Evolutionary conservation across 2,888 invertebrate species (phyloP).

Genomic region (Electrophaes corylata): DNA sequence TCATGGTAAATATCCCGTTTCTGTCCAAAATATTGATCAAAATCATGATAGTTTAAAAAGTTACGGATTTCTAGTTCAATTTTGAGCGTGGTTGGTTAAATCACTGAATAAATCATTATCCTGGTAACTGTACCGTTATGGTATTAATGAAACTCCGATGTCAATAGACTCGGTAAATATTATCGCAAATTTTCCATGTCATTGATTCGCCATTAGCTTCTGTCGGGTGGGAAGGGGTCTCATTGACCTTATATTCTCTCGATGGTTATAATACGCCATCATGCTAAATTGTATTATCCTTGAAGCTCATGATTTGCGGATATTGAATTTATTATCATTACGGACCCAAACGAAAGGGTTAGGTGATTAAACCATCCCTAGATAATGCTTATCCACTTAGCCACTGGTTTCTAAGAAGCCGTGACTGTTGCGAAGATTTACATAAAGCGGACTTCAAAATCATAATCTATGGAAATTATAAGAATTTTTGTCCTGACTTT

Average conservation of each 20-base stretch:
- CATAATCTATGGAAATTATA: no score
- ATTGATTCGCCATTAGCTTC: slow-evolving; percentile 44
- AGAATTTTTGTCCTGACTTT: no score
- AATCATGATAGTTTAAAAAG: neutral
- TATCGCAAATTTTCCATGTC: slow-evolving; percentile 39
- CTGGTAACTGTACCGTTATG: slow-evolving; percentile 10
- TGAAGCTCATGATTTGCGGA: slow-evolving; percentile 62
- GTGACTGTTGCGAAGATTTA: neutral
- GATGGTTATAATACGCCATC: slow-evolving; percentile 36
- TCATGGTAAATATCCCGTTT: no score
- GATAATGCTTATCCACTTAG: slow-evolving; percentile 58
- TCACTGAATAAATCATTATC: neutral
- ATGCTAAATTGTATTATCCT: slow-evolving; percentile 42
- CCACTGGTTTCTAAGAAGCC: slow-evolving; percentile 12
- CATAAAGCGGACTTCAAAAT: neutral
- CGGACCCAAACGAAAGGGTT: slow-evolving; percentile 58
- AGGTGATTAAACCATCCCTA: slow-evolving; percentile 65
- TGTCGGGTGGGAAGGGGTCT: slow-evolving; percentile 35
- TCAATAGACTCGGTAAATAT: slow-evolving; percentile 42
- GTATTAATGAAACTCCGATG: slow-evolving; percentile 29
- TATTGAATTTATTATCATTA: slow-evolving; percentile 73
- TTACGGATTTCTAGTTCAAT: neutral
- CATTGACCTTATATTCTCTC: slow-evolving; percentile 35
- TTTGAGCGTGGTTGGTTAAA: neutral
- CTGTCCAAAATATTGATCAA: no score